Conservation (phyloP, 2,113 vertebrate species). For the Archilochus colubris region DNA sequence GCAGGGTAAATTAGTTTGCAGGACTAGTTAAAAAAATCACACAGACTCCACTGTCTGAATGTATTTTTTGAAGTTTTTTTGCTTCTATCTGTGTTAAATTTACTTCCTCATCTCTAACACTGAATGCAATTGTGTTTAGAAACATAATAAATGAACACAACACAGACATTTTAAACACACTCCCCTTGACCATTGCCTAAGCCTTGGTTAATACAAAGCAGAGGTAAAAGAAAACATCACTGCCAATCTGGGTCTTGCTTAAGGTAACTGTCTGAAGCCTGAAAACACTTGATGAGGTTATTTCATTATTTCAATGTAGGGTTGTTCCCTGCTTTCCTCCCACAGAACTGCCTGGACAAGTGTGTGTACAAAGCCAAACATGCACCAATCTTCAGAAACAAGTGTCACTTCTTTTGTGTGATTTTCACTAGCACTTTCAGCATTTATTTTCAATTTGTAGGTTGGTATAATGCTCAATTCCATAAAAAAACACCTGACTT, state of each 20-base stretch:
- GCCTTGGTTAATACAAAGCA: not conserved
- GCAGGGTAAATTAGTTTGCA: not conserved
- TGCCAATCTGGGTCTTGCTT: not conserved
- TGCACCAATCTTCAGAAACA: not conserved
- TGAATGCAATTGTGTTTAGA: not conserved
- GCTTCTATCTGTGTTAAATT: not conserved
- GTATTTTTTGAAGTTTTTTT: not conserved
- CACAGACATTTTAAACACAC: not conserved
- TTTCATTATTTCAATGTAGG: not conserved
- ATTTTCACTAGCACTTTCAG: not conserved
- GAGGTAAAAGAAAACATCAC: not conserved
- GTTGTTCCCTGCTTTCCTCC: not conserved
- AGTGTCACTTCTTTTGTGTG: not conserved
- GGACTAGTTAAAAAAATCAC: not conserved
- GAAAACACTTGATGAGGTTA: not conserved
- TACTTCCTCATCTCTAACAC: not conserved
- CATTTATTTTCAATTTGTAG: not conserved
- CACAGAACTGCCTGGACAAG: not conserved
- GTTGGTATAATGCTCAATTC: not conserved
- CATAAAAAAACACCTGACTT: not conserved
- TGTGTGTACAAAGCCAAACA: accelerated
- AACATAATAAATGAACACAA: not conserved
- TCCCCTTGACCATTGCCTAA: not conserved
- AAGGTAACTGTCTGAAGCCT: not conserved
- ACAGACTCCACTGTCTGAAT: not conserved